phyloP scores from a whole-genome alignment of 2,113 vertebrate genomes.

The Eurypyga helias region DNA sequence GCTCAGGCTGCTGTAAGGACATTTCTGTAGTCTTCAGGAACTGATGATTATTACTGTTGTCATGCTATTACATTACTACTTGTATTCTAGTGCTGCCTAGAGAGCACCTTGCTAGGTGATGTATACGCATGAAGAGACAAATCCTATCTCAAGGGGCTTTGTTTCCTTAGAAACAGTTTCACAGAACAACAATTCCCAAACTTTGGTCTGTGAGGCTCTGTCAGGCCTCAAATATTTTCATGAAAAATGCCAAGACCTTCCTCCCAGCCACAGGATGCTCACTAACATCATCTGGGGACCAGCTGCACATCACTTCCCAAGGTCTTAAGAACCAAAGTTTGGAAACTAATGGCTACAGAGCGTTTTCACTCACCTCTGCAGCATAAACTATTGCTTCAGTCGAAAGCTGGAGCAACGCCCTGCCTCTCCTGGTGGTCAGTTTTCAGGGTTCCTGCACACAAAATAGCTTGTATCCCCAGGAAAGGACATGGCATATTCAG shows the following conservation, averaged over 20 bases:
- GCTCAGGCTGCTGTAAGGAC: neutral
- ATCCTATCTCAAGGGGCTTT: neutral
- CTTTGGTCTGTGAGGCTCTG: neutral
- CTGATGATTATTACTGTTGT: neutral
- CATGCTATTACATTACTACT: neutral
- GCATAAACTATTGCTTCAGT: neutral
- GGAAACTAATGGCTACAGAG: neutral
- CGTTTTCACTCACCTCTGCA: neutral
- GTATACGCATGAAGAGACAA: neutral
- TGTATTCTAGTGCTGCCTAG: neutral
- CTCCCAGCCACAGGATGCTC: neutral
- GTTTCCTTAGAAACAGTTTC: neutral
- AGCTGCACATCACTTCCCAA: rapidly evolving
- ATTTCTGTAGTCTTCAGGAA: neutral
- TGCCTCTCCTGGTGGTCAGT: neutral
- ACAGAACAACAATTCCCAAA: neutral
- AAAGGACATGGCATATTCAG: neutral
- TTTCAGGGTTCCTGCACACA: neutral
- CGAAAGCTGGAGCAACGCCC: neutral
- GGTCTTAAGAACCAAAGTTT: neutral
- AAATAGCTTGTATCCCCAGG: neutral
- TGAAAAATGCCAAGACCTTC: neutral
- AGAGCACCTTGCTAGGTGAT: neutral
- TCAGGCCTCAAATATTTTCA: neutral
- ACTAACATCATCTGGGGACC: neutral